Percentiles rank a stretch among this genome's conserved stretches.
Evolutionary conservation across 2,888 invertebrate species (phyloP).

Genomic region (Hypomecis punctinalis): DNA sequence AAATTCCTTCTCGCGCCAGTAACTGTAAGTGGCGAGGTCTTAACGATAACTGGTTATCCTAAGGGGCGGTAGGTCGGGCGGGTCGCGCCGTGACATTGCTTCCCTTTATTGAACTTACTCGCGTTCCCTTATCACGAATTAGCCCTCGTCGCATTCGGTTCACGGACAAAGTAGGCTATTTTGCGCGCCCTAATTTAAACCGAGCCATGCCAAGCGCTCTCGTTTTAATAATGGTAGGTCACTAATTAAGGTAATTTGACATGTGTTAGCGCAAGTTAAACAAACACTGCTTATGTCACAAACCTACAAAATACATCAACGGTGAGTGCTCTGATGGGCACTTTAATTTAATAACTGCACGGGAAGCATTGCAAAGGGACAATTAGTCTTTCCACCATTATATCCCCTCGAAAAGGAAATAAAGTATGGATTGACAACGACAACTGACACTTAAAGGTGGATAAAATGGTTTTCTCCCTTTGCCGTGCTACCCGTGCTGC

Average conservation of each 20-base stretch:
- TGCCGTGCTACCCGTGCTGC: too few relatives aligned
- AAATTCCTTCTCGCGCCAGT: constrained; percentile 43
- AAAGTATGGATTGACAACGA: too few relatives aligned
- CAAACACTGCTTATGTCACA: constrained; percentile 52
- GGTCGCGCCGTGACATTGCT: constrained; percentile 70
- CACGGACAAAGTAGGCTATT: constrained; percentile 76
- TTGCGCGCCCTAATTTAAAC: constrained; percentile 75
- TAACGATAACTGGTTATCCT: constrained; percentile 68
- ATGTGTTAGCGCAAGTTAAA: constrained; percentile 66
- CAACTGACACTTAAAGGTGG: too few relatives aligned
- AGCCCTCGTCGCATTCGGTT: constrained; percentile 74
- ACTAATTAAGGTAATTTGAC: constrained; percentile 80
- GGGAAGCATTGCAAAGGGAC: too few relatives aligned
- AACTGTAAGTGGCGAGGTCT: constrained; percentile 49
- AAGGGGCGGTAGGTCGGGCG: constrained; percentile 54
- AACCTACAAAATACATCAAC: constrained; percentile 35
- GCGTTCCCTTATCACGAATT: constrained; percentile 78
- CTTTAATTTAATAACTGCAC: too few relatives aligned
- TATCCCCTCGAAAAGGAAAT: too few relatives aligned
- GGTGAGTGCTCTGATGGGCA: too few relatives aligned
- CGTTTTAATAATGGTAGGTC: constrained; percentile 72
- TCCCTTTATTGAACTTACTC: constrained; percentile 72
- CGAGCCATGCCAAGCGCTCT: constrained; percentile 70
- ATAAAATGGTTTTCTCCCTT: too few relatives aligned
- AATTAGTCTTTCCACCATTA: too few relatives aligned